Conservation (phyloP, 2,113 vertebrate genomes). For the Pterocles burchelli region DNA sequence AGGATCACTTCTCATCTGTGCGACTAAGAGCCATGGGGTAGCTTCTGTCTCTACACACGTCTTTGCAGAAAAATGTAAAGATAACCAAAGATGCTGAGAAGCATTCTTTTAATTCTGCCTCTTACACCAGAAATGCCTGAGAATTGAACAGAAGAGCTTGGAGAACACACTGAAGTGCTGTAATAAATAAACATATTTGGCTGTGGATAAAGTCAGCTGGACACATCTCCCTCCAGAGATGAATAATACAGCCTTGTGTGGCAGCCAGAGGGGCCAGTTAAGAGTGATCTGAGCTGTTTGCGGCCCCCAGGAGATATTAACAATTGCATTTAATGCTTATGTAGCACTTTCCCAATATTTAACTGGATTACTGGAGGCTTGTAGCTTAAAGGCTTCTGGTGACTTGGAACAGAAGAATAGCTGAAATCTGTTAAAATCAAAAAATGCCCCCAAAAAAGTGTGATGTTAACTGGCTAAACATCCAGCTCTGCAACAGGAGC, state of each 20-base stretch:
- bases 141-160: not conserved
- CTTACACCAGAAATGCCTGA: not conserved
- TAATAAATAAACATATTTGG: constrained; percentile 44
- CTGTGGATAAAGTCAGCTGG: not conserved
- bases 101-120: constrained; percentile 21
- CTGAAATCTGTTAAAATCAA: not conserved
- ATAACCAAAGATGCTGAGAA: not conserved
- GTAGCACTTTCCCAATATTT: not conserved
- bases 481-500: not conserved
- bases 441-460: not conserved
- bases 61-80: constrained; percentile 19
- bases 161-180: not conserved
- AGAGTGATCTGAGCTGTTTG: not conserved
- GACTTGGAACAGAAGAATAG: not conserved
- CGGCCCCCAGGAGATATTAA: not conserved
- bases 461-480: not conserved
- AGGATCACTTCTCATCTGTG: constrained; percentile 3
- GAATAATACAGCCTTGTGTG: not conserved
- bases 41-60: not conserved
- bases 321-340: constrained; percentile 13
- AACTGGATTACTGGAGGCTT: constrained; percentile 5
- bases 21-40: not conserved
- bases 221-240: not conserved
- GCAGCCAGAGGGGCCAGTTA: not conserved
- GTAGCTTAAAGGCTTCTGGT: not conserved